phyloP scores from a whole-genome alignment of 2,797 vertebrate species.

The Thamnophis elegans region DNA sequence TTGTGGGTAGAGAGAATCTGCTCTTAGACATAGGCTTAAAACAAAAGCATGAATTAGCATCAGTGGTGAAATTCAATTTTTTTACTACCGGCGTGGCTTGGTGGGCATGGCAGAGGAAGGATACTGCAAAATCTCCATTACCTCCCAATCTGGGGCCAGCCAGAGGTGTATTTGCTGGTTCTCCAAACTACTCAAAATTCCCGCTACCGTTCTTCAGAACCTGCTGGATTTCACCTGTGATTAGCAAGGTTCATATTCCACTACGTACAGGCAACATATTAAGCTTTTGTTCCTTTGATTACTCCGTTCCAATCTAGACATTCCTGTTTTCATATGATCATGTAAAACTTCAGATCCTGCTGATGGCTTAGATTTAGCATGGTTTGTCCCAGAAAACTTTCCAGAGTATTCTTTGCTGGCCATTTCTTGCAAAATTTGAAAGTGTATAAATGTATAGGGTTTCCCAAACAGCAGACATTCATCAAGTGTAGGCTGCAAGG shows the following conservation, averaged over 20 bases:
- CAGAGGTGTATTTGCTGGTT: too few species aligned
- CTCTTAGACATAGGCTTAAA: background rate
- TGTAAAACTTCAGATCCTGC: background rate
- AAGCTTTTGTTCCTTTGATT: background rate
- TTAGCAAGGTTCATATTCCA: background rate
- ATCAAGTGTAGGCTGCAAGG: background rate
- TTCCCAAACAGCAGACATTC: background rate
- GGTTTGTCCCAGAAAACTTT: background rate
- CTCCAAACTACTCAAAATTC: too few species aligned
- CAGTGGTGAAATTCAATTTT: too few species aligned
- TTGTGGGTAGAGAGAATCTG: background rate
- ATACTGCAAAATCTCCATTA: too few species aligned
- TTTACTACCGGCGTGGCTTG: too few species aligned
- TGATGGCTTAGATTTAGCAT: background rate
- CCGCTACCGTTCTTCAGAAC: too few species aligned
- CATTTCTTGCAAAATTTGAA: background rate
- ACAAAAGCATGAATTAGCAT: background rate
- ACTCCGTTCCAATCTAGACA: background rate
- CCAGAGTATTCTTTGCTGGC: background rate
- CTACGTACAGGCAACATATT: background rate
- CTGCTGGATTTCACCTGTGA: too few species aligned
- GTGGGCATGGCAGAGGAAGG: too few species aligned
- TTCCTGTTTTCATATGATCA: background rate
- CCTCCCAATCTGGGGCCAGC: too few species aligned
- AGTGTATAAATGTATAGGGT: background rate